phyloP scores from a whole-genome alignment of 2,888 invertebrate genomes.

The Bembecia ichneumoniformis region DNA sequence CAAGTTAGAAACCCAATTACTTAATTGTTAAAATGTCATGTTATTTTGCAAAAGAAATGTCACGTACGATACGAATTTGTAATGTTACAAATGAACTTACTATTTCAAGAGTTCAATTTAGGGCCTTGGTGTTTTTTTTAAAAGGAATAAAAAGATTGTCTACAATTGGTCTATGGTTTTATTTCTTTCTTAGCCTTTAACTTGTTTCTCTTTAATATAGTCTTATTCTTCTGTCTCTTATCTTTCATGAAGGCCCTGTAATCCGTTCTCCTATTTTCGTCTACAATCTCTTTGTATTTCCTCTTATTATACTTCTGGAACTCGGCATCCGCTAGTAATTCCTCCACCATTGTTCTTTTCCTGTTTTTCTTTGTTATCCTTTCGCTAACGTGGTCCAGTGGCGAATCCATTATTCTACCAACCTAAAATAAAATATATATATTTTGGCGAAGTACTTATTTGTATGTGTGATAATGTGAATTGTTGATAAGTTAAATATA shows the following conservation, averaged over 20 bases:
- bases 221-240: conserved; percentile 78
- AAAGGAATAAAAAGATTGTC: too few species aligned
- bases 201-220: conserved; percentile 51
- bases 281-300: conserved; percentile 83
- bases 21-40: too few species aligned
- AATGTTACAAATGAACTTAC: too few species aligned
- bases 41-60: too few species aligned
- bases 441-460: too few species aligned
- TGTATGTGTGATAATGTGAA: too few species aligned
- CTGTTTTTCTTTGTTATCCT: conserved; percentile 88
- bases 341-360: conserved; percentile 93
- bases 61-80: too few species aligned
- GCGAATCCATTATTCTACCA: conserved; percentile 86
- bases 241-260: conserved; percentile 83
- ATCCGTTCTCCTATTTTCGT: conserved; percentile 77
- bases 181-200: conserved; percentile 34
- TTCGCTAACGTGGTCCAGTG: conserved; percentile 89
- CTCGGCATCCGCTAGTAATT: conserved; percentile 90
- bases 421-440: conserved; percentile 72
- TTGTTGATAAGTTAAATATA: too few species aligned
- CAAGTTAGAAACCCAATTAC: too few species aligned
- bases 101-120: too few species aligned
- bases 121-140: too few species aligned
- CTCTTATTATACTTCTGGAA: conserved; percentile 86
- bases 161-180: too few species aligned